These are phyloP conservation scores for Paralvinella palmiformis DNA, from an alignment of 1,140 invertebrate species.

Conservation along the genomic window DNA sequence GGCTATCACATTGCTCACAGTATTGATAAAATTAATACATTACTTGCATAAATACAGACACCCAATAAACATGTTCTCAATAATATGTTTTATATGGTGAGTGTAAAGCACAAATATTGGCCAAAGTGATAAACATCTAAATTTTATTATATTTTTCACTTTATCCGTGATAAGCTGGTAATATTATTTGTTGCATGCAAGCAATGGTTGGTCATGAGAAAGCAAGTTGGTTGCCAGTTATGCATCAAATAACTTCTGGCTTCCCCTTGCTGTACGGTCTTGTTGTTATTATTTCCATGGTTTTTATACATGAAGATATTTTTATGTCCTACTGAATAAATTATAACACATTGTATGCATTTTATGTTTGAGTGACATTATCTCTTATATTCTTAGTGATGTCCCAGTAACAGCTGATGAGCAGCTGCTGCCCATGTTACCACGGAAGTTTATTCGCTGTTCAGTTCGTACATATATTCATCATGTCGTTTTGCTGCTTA, in stretches of 20 bases:
- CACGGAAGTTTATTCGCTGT: conserved; percentile 43
- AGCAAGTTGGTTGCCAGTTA: no score
- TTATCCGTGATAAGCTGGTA: no score
- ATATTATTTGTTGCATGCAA: no score
- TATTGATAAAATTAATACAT: no score
- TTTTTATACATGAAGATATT: not conserved
- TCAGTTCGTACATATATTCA: conserved; percentile 36
- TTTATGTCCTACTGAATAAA: not conserved
- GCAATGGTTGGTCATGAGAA: no score
- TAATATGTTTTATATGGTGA: not conserved
- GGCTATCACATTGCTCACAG: no score
- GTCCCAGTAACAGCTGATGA: conserved; percentile 25
- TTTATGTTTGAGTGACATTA: not conserved
- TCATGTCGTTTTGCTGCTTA: conserved; percentile 35
- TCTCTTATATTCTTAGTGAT: conserved; percentile 1
- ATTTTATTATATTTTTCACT: no score
- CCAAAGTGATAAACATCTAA: no score
- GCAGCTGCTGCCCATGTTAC: conserved; percentile 24
- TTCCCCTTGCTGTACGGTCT: not conserved
- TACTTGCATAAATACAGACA: not conserved
- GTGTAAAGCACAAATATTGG: no score
- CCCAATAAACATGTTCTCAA: not conserved
- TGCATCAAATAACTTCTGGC: not conserved
- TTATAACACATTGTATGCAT: not conserved
- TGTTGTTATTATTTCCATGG: not conserved